Base-by-base conservation (phyloP, 2,113 vertebrate genomes). In the Sceloporus tristichus region DNA sequence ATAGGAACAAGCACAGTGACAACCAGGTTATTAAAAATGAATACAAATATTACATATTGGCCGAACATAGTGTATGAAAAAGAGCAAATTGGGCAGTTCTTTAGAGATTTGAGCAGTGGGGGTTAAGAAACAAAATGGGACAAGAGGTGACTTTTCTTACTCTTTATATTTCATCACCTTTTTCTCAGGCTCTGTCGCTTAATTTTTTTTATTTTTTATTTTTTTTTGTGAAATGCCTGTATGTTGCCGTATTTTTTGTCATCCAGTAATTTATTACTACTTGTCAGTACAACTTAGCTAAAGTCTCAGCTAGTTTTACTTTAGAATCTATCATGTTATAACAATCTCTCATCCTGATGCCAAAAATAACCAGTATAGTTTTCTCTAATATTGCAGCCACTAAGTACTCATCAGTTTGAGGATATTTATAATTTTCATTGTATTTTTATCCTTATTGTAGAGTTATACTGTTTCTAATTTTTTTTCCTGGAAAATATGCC, bases 201-300 rank as follows among this genome's bases (percentile, higher is more conserved):
- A 84, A 74, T 56, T 80, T 38, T 25, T 25, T 80, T 40, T 29
- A n/a, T n/a, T n/a, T n/a, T n/a, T n/a, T n/a, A n/a, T n/a, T n/a
- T n/a, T 25, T 80, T 40, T 29, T 29, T 23, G 23, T 62, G 10
- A 11, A 79, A 78, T 78, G 62, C 29, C 65, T 68, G 9, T 18
- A 71, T 34, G 56, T 79, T 70, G 54, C n/a, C 56, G 3, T 25
- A 56, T 71, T 79, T 68, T 40, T 53, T 79, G 65, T 38, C n/a
- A 70, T 38, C 65, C 25, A 16, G 29, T 29, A 79, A 80, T 80
- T 54, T 53, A 87, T 87, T 73, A 73, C 78, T 73, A 21, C 21
- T 59, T 80, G n/a, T 87, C 66, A 73, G 27, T 80, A 71, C 54
- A 40, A 16, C 23, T 80, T 87, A 73, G 53, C 66, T 79, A 27